phyloP scores from a whole-genome alignment of 2,113 vertebrate genomes.

The Oreocharis arfaki region DNA sequence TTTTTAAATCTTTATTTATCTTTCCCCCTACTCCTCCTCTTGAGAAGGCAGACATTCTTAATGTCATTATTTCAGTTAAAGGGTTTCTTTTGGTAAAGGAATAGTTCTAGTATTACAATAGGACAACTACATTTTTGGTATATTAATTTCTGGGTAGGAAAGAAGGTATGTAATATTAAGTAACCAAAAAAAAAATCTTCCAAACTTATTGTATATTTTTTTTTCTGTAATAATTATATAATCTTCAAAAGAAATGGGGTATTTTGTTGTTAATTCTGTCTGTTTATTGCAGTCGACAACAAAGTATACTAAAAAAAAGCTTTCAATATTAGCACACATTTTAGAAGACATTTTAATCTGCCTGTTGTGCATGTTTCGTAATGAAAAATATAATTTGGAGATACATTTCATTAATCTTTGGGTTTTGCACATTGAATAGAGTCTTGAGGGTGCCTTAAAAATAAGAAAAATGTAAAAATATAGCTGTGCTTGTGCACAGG shows the following conservation, averaged over 20 bases:
- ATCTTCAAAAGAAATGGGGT: not conserved
- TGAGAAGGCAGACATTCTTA: not conserved
- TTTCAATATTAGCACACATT: not conserved
- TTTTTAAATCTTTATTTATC: not conserved
- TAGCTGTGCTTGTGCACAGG: not conserved
- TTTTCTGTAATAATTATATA: not conserved
- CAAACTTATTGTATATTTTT: not conserved
- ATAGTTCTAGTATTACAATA: not conserved
- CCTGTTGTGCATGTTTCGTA: not conserved
- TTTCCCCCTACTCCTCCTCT: accelerated
- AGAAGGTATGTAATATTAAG: not conserved
- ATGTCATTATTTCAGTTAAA: not conserved
- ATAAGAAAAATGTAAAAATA: not conserved
- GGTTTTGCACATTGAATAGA: not conserved
- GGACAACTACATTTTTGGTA: accelerated
- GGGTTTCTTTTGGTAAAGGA: not conserved
- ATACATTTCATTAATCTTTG: not conserved
- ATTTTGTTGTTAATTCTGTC: not conserved
- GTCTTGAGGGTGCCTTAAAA: not conserved
- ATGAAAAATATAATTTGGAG: not conserved
- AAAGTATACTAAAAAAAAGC: not conserved
- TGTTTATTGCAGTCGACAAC: not conserved
- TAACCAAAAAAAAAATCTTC: not conserved
- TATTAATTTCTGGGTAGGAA: not conserved
- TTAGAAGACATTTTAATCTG: not conserved